Evolutionary conservation across 2,797 vertebrate genomes (phyloP).

Genomic region (Oceanodroma leucorhoa): DNA sequence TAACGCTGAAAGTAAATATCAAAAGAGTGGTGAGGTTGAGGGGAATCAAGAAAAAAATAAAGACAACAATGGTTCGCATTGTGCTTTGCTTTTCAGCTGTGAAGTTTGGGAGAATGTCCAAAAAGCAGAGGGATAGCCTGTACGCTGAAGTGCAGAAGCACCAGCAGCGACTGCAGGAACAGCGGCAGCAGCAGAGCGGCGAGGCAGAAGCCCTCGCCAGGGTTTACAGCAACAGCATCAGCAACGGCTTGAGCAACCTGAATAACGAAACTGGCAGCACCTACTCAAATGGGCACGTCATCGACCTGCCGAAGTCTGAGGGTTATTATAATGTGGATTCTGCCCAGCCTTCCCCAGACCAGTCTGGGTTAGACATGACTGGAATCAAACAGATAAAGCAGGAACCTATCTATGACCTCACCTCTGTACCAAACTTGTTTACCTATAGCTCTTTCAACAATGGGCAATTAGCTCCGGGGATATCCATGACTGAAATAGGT

Average conservation of each 20-base stretch:
- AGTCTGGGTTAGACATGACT: constrained; percentile 97
- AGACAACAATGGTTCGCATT: not conserved
- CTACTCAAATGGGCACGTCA: constrained; percentile 92
- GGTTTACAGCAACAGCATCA: constrained; percentile 91
- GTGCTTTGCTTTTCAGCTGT: constrained; percentile 82
- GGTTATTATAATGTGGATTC: constrained; percentile 94
- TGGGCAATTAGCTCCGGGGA: constrained; percentile 89
- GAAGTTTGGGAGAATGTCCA: constrained; percentile 99
- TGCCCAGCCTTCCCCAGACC: constrained; percentile 95
- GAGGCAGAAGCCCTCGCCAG: constrained; percentile 94
- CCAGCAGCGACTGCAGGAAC: constrained; percentile 92
- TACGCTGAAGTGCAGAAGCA: constrained; percentile 99
- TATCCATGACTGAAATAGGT: constrained; percentile 97
- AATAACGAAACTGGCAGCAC: constrained; percentile 89
- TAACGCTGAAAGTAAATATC: not conserved
- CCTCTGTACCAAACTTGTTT: constrained; percentile 97
- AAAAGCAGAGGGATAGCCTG: constrained; percentile 97
- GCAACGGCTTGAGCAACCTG: constrained; percentile 89
- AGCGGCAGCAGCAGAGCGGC: constrained; percentile 92
- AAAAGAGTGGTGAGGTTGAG: not conserved
- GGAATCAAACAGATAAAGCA: constrained; percentile 99
- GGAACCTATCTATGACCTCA: constrained; percentile 98
- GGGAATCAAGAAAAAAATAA: not conserved
- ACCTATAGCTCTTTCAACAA: constrained; percentile 95
- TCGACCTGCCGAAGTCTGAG: constrained; percentile 94